phyloP scores from a whole-genome alignment of 2,797 vertebrate species.

The Cygnus olor region DNA sequence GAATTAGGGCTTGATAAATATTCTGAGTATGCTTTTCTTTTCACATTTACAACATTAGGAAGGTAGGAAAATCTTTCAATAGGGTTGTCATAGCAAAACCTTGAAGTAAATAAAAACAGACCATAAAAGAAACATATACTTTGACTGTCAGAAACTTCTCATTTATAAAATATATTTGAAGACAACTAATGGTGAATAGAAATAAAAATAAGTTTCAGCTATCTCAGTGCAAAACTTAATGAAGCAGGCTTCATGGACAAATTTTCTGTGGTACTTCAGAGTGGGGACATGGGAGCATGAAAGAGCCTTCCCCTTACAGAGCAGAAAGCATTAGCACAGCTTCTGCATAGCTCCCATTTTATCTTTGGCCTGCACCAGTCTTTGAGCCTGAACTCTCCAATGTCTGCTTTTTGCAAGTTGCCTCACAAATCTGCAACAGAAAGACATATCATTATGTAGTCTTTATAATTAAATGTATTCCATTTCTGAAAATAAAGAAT shows the following conservation, averaged over 20 bases:
- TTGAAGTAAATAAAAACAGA: constrained; percentile 56
- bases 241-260: background rate
- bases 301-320: background rate
- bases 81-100: constrained; percentile 51
- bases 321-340: background rate
- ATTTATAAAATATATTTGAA: constrained; percentile 68
- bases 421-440: background rate
- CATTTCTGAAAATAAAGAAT: background rate
- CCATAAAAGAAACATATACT: background rate
- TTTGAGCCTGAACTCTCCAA: background rate
- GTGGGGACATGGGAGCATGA: background rate
- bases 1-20: constrained; percentile 66
- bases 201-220: background rate
- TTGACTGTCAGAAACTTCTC: constrained; percentile 34
- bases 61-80: background rate
- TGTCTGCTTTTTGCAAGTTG: background rate
- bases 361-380: background rate
- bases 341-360: background rate
- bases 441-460: background rate
- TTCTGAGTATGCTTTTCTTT: constrained; percentile 40
- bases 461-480: background rate
- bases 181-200: constrained; percentile 48
- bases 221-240: background rate
- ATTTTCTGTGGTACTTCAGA: background rate
- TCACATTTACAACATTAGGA: constrained; percentile 55